Conservation (phyloP, 2,888 invertebrate genomes). For the Macaria liturata region DNA sequence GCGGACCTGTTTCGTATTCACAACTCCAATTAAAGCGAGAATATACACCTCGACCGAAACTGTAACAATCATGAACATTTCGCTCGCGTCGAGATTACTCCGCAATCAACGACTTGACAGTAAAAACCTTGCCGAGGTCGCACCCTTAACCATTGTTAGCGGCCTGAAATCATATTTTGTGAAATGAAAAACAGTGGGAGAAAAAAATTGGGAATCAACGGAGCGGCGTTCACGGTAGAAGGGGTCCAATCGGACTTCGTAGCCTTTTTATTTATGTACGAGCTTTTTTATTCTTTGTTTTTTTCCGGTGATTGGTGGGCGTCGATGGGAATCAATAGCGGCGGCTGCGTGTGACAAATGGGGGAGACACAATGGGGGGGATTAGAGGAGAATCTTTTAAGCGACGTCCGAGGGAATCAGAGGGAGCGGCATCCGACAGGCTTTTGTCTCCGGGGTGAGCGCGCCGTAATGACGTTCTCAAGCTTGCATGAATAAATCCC, state of each 20-base stretch:
- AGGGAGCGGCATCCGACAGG: slow-evolving; percentile 15
- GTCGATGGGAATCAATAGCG: slow-evolving; percentile 40
- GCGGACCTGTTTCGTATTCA: slow-evolving; percentile 50
- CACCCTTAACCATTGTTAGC: slow-evolving; percentile 31
- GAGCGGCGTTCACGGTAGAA: slow-evolving; percentile 45
- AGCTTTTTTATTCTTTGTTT: slow-evolving; percentile 24
- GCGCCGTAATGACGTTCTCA: slow-evolving; percentile 11
- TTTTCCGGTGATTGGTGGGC: slow-evolving; percentile 27
- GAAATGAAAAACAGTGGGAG: slow-evolving; percentile 44
- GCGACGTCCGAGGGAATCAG: slow-evolving; percentile 19
- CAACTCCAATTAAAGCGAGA: slow-evolving; percentile 56
- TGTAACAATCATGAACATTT: slow-evolving; percentile 39
- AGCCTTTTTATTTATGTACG: slow-evolving; percentile 7
- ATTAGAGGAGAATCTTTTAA: slow-evolving; percentile 27
- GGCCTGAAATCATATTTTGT: slow-evolving; percentile 43
- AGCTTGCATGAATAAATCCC: slow-evolving; percentile 2
- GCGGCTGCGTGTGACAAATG: slow-evolving; percentile 43
- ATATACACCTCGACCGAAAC: slow-evolving; percentile 37
- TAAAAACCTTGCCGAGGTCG: slow-evolving; percentile 44
- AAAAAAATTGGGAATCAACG: slow-evolving; percentile 34
- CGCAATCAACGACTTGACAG: slow-evolving; percentile 45
- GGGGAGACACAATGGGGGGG: slow-evolving; percentile 25
- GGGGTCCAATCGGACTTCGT: slow-evolving; percentile 45
- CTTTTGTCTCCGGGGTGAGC: slow-evolving; percentile 16
- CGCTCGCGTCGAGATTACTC: slow-evolving; percentile 40